Conservation (phyloP, 2,113 vertebrate genomes). For the Spermophilus dauricus region DNA sequence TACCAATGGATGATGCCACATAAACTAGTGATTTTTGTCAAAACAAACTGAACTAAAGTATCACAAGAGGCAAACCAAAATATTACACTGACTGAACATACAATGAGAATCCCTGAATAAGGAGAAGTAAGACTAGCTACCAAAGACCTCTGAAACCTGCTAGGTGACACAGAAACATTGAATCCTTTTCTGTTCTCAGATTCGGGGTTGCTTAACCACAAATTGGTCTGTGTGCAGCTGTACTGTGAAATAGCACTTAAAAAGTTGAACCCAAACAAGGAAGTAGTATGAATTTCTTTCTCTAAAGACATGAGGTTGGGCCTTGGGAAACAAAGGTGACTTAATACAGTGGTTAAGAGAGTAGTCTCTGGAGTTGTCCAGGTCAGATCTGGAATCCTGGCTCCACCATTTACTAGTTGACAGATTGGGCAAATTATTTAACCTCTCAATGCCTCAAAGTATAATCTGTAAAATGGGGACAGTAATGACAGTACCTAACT, state of each 20-base stretch:
- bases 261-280: neutral
- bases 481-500: neutral
- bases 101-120: neutral
- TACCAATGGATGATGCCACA: neutral
- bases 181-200: neutral
- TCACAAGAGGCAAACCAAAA: neutral
- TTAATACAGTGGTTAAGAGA: neutral
- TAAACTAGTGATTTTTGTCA: neutral
- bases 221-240: neutral
- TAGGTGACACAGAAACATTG: neutral
- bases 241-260: neutral
- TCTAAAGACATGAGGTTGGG: neutral
- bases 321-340: neutral
- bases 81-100: neutral
- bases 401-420: neutral
- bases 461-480: neutral
- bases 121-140: neutral
- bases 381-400: neutral
- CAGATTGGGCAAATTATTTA: neutral
- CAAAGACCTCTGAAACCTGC: neutral
- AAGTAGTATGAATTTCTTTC: neutral
- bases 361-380: neutral
- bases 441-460: neutral
- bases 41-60: neutral
- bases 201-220: neutral